Percentiles rank a stretch among this genome's conserved stretches.
phyloP scores from a whole-genome alignment of 2,888 invertebrate genomes.

The Heliconius ismenius region DNA sequence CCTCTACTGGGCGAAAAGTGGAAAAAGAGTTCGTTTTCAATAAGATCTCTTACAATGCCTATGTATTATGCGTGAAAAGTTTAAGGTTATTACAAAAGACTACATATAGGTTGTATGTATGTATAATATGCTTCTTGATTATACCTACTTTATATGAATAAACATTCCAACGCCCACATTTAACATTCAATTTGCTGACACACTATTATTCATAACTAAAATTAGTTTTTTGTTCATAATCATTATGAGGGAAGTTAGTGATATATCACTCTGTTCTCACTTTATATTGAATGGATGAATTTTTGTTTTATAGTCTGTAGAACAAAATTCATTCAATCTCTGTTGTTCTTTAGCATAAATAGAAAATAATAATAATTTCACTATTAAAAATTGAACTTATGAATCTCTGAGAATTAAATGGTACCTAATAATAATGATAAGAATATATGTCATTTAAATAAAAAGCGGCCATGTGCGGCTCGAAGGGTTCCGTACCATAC shows the following conservation, averaged over 20 bases:
- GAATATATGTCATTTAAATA: too few relatives aligned
- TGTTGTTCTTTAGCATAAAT: background rate
- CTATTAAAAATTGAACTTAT: background rate
- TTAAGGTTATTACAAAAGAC: too few relatives aligned
- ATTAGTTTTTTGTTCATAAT: background rate
- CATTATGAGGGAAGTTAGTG: background rate
- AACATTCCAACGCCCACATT: conserved; percentile 27
- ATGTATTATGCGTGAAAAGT: too few relatives aligned
- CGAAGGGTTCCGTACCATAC: too few relatives aligned
- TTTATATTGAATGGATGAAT: background rate
- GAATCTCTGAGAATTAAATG: background rate
- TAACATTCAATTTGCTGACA: background rate
- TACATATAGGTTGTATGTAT: background rate
- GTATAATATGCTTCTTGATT: background rate
- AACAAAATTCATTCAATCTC: background rate
- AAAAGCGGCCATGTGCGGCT: too few relatives aligned
- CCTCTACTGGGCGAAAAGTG: background rate
- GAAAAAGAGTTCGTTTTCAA: too few relatives aligned
- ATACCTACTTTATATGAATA: background rate
- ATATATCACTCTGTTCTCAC: background rate
- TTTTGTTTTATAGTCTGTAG: background rate
- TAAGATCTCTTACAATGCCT: too few relatives aligned
- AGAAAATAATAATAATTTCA: background rate
- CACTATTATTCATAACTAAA: conserved; percentile 3
- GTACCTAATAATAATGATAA: too few relatives aligned